These are phyloP conservation scores for Arnoldichthys spilopterus DNA, from an alignment of 2,797 vertebrate genomes.

Conservation along the genomic window DNA sequence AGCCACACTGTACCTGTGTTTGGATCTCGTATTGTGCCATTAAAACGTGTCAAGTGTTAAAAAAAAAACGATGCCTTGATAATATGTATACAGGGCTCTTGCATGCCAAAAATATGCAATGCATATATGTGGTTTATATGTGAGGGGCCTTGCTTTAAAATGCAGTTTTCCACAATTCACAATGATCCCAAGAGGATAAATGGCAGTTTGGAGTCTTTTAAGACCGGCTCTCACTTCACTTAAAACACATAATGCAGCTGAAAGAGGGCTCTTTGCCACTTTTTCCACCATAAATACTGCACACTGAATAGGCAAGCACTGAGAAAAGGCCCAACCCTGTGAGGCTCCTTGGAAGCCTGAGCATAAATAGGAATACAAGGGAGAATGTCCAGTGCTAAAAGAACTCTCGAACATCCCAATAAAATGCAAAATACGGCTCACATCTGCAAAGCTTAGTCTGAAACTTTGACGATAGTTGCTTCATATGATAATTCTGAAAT, in stretches of 20 bases:
- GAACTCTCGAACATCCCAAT: constrained; percentile 25
- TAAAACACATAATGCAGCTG: constrained; percentile 47
- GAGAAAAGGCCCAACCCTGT: constrained; percentile 37
- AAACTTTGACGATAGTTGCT: constrained; percentile 14
- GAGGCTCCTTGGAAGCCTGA: constrained; percentile 35
- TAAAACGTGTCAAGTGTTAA: not conserved
- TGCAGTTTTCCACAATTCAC: not conserved
- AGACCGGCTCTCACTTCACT: constrained; percentile 34
- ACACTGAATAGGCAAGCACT: constrained; percentile 48
- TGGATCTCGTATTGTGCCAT: not conserved
- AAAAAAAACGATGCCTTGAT: not conserved
- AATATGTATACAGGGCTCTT: not conserved
- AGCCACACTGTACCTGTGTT: not conserved
- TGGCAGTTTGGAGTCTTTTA: constrained; percentile 22
- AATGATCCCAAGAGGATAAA: constrained; percentile 10
- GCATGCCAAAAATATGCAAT: not conserved
- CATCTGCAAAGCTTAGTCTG: not conserved
- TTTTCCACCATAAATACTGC: constrained; percentile 54
- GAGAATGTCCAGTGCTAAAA: constrained; percentile 32
- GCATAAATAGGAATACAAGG: constrained; percentile 28
- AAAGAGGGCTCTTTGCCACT: constrained; percentile 47
- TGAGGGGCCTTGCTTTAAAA: not conserved
- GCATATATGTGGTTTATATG: not conserved
- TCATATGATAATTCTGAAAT: constrained; percentile 28
- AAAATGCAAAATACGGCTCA: constrained; percentile 24